phyloP scores from a whole-genome alignment of 1,140 invertebrate genomes.

The Patella vulgata region DNA sequence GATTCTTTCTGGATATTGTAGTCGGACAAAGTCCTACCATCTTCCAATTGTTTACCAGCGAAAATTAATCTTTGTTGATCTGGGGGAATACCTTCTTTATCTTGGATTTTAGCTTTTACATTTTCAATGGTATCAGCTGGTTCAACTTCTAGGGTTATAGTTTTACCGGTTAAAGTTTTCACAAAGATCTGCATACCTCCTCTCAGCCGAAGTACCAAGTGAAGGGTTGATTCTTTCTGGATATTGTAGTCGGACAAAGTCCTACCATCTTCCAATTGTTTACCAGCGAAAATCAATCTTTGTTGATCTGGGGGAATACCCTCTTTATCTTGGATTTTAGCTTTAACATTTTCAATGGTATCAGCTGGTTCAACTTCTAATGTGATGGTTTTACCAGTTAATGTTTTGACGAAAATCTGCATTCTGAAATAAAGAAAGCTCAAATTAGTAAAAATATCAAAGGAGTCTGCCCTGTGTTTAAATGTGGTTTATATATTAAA shows the following conservation, averaged over 20 bases:
- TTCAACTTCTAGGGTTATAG: conserved; percentile 93
- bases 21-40: conserved; percentile 79
- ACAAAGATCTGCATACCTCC: conserved; percentile 76
- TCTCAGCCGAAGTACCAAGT: conserved; percentile 81
- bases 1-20: conserved; percentile 82
- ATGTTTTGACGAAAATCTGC: conserved; percentile 94
- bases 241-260: conserved; percentile 78
- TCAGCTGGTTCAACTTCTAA: conserved; percentile 93
- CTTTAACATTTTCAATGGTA: conserved; percentile 77
- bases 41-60: conserved; percentile 80
- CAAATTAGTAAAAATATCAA: conserved; percentile 3
- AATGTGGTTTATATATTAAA: too few species aligned
- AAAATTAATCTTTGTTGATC: conserved; percentile 71
- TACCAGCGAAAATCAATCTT: conserved; percentile 90
- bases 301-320: conserved; percentile 71
- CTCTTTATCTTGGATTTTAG: conserved; percentile 77
- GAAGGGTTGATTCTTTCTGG: conserved; percentile 79
- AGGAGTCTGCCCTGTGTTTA: too few species aligned
- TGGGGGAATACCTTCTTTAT: conserved; percentile 82
- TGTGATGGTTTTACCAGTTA: conserved; percentile 95
- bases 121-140: conserved; percentile 78
- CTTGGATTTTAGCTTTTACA: conserved; percentile 61
- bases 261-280: conserved; percentile 92
- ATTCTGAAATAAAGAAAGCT: conserved; percentile 74
- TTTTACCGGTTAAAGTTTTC: conserved; percentile 76